phyloP scores from a whole-genome alignment of 1,140 invertebrate genomes.

The Zaprionus inermis region DNA sequence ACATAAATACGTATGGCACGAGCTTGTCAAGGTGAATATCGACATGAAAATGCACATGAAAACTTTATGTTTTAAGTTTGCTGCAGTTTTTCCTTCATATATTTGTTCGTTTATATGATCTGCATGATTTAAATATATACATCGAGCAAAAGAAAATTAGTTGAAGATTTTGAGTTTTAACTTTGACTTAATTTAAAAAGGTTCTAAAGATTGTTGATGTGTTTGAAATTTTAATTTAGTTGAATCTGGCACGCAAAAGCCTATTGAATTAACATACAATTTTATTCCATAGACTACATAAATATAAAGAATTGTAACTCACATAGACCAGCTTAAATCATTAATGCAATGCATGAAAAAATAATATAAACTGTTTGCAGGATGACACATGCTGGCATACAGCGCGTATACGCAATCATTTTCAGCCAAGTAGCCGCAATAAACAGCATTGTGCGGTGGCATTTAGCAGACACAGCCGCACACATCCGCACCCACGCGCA shows the following conservation, averaged over 20 bases:
- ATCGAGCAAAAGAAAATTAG: background rate
- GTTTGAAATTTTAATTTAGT: background rate
- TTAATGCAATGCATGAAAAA: too few relatives aligned
- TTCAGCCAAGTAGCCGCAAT: slow-evolving; percentile 46
- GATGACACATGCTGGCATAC: slow-evolving; percentile 9
- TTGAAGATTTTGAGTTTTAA: too few relatives aligned
- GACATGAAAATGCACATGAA: background rate
- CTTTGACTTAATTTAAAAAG: too few relatives aligned
- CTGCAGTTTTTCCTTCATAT: background rate
- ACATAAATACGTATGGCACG: background rate
- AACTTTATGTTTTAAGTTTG: background rate
- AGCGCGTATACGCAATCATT: slow-evolving; percentile 52
- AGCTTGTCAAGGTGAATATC: background rate
- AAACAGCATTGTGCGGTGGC: slow-evolving; percentile 37
- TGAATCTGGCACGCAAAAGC: background rate
- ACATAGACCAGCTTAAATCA: too few relatives aligned
- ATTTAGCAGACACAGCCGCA: slow-evolving; percentile 8
- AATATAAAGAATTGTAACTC: too few relatives aligned
- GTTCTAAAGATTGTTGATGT: too few relatives aligned
- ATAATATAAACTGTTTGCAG: too few relatives aligned
- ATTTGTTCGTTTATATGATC: background rate
- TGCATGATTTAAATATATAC: background rate
- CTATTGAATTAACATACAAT: too few relatives aligned
- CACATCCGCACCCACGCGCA: slow-evolving; percentile 7
- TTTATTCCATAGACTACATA: too few relatives aligned